Base-by-base conservation (phyloP, 1,140 invertebrate genomes). In the Drusus annulatus region DNA sequence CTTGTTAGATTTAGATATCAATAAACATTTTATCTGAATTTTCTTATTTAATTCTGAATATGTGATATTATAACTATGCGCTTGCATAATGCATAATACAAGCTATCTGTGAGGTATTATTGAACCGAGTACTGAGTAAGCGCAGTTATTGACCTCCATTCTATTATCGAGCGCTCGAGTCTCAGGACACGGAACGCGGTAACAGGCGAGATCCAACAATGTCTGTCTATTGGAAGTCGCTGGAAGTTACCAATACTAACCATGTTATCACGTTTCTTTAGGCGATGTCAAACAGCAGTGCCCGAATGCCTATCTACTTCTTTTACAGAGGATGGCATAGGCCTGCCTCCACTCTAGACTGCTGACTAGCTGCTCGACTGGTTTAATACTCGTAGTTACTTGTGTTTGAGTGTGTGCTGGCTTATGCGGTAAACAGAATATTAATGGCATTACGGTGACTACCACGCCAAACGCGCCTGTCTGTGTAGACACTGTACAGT, bases 121-220 rank as follows among this genome's bases (percentile, higher is more conserved):
- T 63, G 68, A 52, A 21, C 68, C 16, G 16, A 36, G 16, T 6
- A 21, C 31, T 68, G 68, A 19, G 36, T 71, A 51, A 71, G 45
- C 68, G 68, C 68, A 71, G 68, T 71, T 71, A 71, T 71, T 71
- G 68, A 71, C 68, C 68, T 71, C 68, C 31, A 71, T 71, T 71
- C 19, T 51, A 51, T 71, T 71, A 71, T 16, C 36, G 36, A 71
- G 19, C 23, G 68, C 68, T 71, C 68, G 31, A 71, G 68, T 45
- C 1, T 16, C n/a, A n/a, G 21, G 31, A 28, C 25, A n/a, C 17
- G 10, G 17, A 5, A 51, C 16, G 21, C 36, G 8, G n/a, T n/a
- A 36, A 71, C 28, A 52, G 45, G n/a, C 68, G 16, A 21, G 17
- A 71, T 71, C 17, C 36, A 51, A 71, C 68, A 52, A 50, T 71